Base-by-base conservation (phyloP, 2,113 vertebrate species). In the Bufo gargarizans region DNA sequence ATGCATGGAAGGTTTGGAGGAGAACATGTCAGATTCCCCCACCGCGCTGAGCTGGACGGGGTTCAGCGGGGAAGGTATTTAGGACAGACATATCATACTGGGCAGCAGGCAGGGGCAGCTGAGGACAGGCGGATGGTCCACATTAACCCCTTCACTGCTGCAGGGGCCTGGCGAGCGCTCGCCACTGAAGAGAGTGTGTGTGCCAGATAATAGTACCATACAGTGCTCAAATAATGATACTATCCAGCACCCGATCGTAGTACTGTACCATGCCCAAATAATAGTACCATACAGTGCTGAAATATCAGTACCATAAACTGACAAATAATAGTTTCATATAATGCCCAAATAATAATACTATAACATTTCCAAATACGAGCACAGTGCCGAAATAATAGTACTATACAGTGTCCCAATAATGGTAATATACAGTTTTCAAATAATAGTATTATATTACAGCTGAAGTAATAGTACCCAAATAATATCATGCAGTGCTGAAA, bases 61-160 rank as follows among this genome's bases (percentile, higher is more conserved):
- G 77, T 58, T 79, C 77, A 79, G 77, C 77, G 6, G 55, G 55
- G 77, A 79, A 79, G 49, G 19, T 79, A 79, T 79, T 79, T 79
- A 55, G 77, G 77, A 79, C 49, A 33, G 77, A 12, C 49, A 79
- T 79, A 79, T 79, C 55, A 79, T 53, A 50, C 77, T 55, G 77
- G 77, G 77, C 77, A 10, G 10, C 8, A n/a, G 1, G 17, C 77
- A 2, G 77, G 53, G 77, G 53, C 49, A 79, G n/a, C 12, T 79
- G 50, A 79, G 77, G 77, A 79, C 77, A 79, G n/a, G n/a, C 50
- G 45, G 20, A 20, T 77, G 74, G 47, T 6, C 16, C 7, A 50
- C 47, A 11, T 50, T 77, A 77, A 58, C 45, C 47, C 47, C 17
- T 20, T 50, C 47, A 49, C 74, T 49, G 47, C 47, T 14, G 67